Conservation (phyloP, 1,140 invertebrate species). For the Laupala kohalensis region DNA sequence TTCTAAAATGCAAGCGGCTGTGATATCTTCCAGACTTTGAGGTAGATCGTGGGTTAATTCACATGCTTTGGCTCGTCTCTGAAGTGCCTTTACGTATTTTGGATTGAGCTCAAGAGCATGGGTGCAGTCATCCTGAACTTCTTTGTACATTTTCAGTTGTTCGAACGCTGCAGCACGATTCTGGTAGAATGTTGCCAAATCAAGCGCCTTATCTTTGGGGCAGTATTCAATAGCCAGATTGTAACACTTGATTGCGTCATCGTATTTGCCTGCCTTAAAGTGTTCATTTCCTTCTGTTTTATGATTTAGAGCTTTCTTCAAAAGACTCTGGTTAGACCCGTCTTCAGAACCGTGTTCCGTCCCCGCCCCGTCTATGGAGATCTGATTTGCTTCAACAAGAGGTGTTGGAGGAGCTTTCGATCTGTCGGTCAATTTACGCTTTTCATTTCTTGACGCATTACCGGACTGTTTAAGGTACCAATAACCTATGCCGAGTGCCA, state of each 20-base stretch:
- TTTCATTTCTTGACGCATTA: background rate
- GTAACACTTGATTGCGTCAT: constrained; percentile 77
- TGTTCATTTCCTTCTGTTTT: constrained; percentile 80
- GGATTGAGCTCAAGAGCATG: constrained; percentile 74
- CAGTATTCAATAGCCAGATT: constrained; percentile 78
- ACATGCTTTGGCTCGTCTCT: constrained; percentile 66
- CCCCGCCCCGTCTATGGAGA: background rate
- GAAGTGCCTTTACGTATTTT: constrained; percentile 79
- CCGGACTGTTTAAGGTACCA: constrained; percentile 47
- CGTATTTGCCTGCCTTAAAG: constrained; percentile 75
- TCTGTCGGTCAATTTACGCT: background rate
- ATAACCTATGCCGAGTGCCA: constrained; percentile 66
- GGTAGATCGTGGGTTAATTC: constrained; percentile 65
- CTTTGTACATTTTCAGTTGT: constrained; percentile 72
- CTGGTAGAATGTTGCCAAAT: constrained; percentile 85
- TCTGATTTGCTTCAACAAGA: background rate
- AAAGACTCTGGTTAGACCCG: constrained; percentile 15
- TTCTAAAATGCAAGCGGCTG: constrained; percentile 81
- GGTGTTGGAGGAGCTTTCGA: background rate
- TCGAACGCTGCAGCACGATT: constrained; percentile 92
- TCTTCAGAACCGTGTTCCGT: background rate
- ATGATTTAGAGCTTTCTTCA: constrained; percentile 44
- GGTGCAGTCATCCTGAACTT: constrained; percentile 76
- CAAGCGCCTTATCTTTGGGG: constrained; percentile 53
- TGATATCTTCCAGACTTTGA: constrained; percentile 79